A percentile compares a stretch with the other conserved stretches of the same genome.
These are phyloP conservation scores for Spheniscus mendiculus DNA, from an alignment of 2,113 vertebrate genomes.

Conservation along the genomic window DNA sequence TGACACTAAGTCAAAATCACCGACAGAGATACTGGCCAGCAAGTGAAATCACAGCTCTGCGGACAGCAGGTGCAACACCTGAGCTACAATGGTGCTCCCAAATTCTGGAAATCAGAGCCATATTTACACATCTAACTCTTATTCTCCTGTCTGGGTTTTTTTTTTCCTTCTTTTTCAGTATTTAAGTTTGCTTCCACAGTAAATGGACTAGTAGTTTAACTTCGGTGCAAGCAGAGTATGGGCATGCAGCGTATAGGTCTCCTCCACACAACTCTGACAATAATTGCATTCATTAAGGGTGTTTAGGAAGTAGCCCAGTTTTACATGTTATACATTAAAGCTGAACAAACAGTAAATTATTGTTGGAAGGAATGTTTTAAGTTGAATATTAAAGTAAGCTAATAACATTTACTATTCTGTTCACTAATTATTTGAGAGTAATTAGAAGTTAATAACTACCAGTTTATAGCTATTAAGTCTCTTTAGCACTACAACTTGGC, in stretches of 20 bases:
- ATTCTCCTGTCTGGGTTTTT: background rate
- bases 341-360: slow-evolving; percentile 39
- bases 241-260: fast-evolving
- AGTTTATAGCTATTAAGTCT: slow-evolving; percentile 46
- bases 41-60: background rate
- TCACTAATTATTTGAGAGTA: slow-evolving; percentile 66
- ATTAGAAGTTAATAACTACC: slow-evolving; percentile 60
- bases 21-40: background rate
- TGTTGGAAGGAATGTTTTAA: slow-evolving; percentile 49
- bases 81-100: background rate
- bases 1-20: background rate
- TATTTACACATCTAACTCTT: background rate
- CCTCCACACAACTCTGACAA: background rate
- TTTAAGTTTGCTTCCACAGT: background rate
- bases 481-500: slow-evolving; percentile 22
- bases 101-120: background rate
- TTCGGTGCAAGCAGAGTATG: background rate
- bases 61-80: background rate
- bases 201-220: background rate
- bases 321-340: background rate
- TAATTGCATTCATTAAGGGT: background rate
- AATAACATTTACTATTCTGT: slow-evolving; percentile 58
- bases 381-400: slow-evolving; percentile 55
- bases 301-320: background rate
- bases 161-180: background rate